Evolutionary conservation across 1,140 invertebrate genomes (phyloP).

Genomic region (Drosophila ohnishii): DNA sequence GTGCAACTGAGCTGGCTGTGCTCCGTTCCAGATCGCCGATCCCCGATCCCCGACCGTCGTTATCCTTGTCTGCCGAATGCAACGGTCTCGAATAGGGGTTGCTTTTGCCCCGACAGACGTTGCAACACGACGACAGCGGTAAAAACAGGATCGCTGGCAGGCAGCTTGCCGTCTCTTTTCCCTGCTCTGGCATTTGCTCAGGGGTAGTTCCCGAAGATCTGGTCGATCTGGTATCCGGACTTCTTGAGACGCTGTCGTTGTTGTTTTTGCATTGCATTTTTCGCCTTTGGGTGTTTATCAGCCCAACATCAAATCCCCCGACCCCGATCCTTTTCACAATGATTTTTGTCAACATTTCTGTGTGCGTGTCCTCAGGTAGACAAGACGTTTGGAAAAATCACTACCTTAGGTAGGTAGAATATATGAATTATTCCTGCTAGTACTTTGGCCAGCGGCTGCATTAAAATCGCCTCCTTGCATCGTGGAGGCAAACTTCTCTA

Average conservation of each 20-base stretch:
- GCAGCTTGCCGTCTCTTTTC: conserved; percentile 7
- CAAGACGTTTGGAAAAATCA: conserved; percentile 45
- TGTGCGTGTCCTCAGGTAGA: conserved; percentile 52
- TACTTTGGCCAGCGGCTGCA: conserved; percentile 56
- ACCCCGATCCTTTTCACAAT: conserved; percentile 69
- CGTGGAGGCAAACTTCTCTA: conserved; percentile 23
- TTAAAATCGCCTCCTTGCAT: conserved; percentile 12
- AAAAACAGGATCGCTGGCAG: conserved; percentile 51
- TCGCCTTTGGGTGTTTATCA: conserved; percentile 62
- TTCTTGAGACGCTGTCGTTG: conserved; percentile 54
- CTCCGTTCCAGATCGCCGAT: conserved; percentile 75
- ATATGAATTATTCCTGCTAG: conserved; percentile 28
- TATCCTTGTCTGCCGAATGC: conserved; percentile 66
- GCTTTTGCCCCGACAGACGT: conserved; percentile 28
- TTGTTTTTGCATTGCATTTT: conserved; percentile 74
- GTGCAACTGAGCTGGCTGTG: conserved; percentile 69
- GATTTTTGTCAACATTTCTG: conserved; percentile 73
- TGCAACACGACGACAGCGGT: conserved; percentile 31
- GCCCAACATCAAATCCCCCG: conserved; percentile 57
- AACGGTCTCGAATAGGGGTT: conserved; percentile 61
- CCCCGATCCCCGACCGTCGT: conserved; percentile 55
- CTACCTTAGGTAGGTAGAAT: conserved; percentile 53
- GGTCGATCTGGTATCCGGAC: conserved; percentile 8
- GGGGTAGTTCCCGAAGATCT: conserved; percentile 40
- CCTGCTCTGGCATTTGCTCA: background rate